Evolutionary conservation across 2,113 vertebrate genomes (phyloP).

Genomic region (Miniopterus natalensis): DNA sequence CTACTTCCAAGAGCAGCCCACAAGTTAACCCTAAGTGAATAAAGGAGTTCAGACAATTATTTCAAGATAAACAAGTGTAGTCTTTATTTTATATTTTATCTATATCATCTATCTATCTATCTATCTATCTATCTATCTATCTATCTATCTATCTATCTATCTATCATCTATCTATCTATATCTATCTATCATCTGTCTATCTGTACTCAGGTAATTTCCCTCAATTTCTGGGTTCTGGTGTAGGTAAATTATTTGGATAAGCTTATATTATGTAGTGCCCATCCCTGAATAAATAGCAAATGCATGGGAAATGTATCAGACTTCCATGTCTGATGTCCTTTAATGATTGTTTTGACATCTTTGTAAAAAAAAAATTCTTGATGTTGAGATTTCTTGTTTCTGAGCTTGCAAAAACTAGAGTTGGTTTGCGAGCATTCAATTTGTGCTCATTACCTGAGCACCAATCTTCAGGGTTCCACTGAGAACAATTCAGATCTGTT

Average conservation of each 20-base stretch:
- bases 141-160: no score
- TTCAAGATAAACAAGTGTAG: background rate
- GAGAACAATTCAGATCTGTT: background rate
- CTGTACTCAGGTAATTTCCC: background rate
- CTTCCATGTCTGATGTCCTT: background rate
- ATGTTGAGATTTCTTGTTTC: background rate
- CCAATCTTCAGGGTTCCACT: background rate
- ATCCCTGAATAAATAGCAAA: background rate
- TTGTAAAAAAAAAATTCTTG: background rate
- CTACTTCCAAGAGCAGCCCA: background rate
- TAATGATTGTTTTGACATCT: background rate
- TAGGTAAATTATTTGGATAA: background rate
- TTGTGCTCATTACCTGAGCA: background rate
- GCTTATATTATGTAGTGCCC: background rate
- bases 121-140: no score
- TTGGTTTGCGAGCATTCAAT: background rate
- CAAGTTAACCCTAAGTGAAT: background rate
- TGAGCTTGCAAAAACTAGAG: background rate
- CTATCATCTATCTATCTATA: no score
- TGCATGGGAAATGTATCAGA: background rate
- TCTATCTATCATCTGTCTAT: no score
- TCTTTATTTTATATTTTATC: background rate
- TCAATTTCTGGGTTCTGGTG: constrained; percentile 5
- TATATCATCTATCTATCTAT: no score
- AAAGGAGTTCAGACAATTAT: background rate